Conservation (phyloP, 1,140 invertebrate species). For the Drosophila nigromelanica region DNA sequence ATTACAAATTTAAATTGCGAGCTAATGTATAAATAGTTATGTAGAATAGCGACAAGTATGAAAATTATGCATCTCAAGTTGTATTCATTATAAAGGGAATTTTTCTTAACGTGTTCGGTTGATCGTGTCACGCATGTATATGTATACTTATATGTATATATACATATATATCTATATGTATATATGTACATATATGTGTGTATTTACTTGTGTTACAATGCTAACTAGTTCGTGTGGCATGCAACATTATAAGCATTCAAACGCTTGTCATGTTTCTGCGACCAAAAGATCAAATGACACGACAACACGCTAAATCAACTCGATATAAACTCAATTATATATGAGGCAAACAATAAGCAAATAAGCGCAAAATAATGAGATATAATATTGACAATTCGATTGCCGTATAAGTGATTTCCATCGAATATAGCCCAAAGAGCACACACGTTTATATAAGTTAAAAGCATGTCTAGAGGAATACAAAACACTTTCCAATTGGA, state of each 20-base stretch:
- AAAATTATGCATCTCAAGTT: no score
- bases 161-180: no score
- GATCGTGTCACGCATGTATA: constrained; percentile 37
- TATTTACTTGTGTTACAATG: background rate
- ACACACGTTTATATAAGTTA: background rate
- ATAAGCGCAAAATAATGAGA: background rate
- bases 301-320: constrained; percentile 19
- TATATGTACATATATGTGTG: constrained; percentile 10
- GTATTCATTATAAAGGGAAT: background rate
- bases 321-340: constrained; percentile 34
- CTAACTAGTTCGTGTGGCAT: constrained; percentile 29
- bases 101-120: background rate
- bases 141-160: background rate
- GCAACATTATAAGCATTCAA: constrained; percentile 34
- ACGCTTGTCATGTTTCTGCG: constrained; percentile 38
- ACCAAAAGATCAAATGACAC: constrained; percentile 47
- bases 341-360: background rate
- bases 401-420: background rate
- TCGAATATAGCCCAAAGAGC: no score
- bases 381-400: constrained; percentile 5
- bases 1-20: no score
- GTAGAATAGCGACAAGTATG: no score
- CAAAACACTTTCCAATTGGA: background rate
- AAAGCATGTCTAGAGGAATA: background rate
- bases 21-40: no score